These are phyloP conservation scores for Flexamia atlantica DNA, from an alignment of 2,888 invertebrate genomes.

Conservation along the genomic window DNA sequence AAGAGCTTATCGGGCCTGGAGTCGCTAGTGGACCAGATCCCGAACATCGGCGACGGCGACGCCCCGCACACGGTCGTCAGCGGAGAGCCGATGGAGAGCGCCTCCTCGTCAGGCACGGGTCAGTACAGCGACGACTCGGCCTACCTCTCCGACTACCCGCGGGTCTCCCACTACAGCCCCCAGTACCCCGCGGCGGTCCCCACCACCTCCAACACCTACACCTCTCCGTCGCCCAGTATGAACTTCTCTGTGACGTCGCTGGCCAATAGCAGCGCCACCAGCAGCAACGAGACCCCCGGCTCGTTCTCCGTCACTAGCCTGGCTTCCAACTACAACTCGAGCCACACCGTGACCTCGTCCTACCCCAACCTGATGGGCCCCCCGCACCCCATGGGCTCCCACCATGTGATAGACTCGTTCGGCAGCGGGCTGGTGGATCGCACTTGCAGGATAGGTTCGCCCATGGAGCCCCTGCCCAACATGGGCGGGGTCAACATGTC, in stretches of 20 bases:
- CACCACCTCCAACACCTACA: slow-evolving; percentile 70
- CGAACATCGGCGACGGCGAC: slow-evolving; percentile 88
- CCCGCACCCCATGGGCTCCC: slow-evolving; percentile 72
- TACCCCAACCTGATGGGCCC: slow-evolving; percentile 75
- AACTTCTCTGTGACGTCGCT: slow-evolving; percentile 74
- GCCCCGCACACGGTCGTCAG: slow-evolving; percentile 71
- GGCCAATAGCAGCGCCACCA: slow-evolving; percentile 72
- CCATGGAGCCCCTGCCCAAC: slow-evolving; percentile 64
- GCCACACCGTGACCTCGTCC: slow-evolving; percentile 71
- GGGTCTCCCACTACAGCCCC: slow-evolving; percentile 71
- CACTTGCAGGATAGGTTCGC: slow-evolving; percentile 67
- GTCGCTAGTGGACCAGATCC: slow-evolving; percentile 94
- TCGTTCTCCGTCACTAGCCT: slow-evolving; percentile 76
- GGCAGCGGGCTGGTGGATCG: slow-evolving; percentile 66
- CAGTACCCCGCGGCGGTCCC: slow-evolving; percentile 71
- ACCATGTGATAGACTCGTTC: slow-evolving; percentile 66
- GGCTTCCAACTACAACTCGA: slow-evolving; percentile 73
- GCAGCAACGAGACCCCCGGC: slow-evolving; percentile 69
- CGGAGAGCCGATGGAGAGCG: slow-evolving; percentile 69
- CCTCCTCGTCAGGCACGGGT: slow-evolving; percentile 56
- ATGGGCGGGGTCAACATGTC: slow-evolving; percentile 68
- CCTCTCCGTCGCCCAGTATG: slow-evolving; percentile 69
- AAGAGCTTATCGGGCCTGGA: slow-evolving; percentile 92
- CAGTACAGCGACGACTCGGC: slow-evolving; percentile 71
- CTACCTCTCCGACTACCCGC: slow-evolving; percentile 70